A percentile compares a stretch with the other conserved stretches of the same genome.
phyloP scores from a whole-genome alignment of 2,113 vertebrate genomes.

The Atherinomorus stipes region DNA sequence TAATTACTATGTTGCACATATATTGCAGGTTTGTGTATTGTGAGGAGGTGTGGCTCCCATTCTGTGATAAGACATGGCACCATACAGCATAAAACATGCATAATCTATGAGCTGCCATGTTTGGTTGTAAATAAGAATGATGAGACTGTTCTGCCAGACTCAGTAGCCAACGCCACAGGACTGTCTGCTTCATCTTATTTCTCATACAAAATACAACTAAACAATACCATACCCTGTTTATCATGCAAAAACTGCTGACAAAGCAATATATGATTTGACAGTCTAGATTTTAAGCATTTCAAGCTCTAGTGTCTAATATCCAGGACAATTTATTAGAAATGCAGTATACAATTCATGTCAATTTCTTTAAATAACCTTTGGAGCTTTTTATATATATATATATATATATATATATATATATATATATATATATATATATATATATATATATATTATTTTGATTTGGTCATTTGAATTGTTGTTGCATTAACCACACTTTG shows the following conservation, averaged over 20 bases:
- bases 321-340: no score
- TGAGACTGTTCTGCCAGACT: slow-evolving; percentile 29
- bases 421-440: no score
- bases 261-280: background rate
- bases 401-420: no score
- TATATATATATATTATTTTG: background rate
- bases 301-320: no score
- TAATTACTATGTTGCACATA: slow-evolving; percentile 44
- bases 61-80: slow-evolving; percentile 43
- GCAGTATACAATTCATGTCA: no score
- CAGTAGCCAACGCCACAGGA: slow-evolving; percentile 27
- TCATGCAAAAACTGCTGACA: background rate
- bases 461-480: background rate
- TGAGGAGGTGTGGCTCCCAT: slow-evolving; percentile 28
- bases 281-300: no score
- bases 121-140: slow-evolving; percentile 54
- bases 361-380: no score
- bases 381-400: no score
- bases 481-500: background rate
- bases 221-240: background rate
- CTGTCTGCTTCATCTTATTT: background rate
- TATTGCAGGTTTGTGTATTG: slow-evolving; percentile 39
- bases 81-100: slow-evolving; percentile 61
- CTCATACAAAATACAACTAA: background rate
- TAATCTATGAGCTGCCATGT: slow-evolving; percentile 65